phyloP scores from a whole-genome alignment of 2,797 vertebrate species.

The Pagetopsis macropterus region DNA sequence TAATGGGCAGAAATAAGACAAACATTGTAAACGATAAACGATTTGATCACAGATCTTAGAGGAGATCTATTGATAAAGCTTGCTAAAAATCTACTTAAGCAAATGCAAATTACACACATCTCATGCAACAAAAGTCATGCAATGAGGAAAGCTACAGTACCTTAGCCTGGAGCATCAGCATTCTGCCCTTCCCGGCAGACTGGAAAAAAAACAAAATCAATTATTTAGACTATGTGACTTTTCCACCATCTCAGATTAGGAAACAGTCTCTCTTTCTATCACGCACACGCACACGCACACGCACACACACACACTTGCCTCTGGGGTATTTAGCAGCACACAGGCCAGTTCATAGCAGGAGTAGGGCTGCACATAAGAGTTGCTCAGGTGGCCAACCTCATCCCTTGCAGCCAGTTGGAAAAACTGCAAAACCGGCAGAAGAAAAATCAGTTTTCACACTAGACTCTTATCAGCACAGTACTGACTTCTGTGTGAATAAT shows the following conservation, averaged over 20 bases:
- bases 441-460: background rate
- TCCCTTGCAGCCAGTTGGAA: constrained; percentile 93
- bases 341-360: constrained; percentile 97
- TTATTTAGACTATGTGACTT: constrained; percentile 37
- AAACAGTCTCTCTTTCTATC: background rate
- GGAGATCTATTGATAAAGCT: background rate
- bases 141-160: constrained; percentile 71
- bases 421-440: constrained; percentile 79
- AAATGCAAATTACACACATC: background rate
- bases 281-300: background rate
- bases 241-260: constrained; percentile 6
- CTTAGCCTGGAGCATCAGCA: constrained; percentile 96
- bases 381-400: constrained; percentile 90
- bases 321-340: constrained; percentile 89
- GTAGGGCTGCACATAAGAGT: constrained; percentile 94
- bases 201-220: constrained; percentile 65
- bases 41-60: background rate
- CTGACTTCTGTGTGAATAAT: background rate
- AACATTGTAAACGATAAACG: background rate
- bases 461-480: background rate
- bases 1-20: background rate
- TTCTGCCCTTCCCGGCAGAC: constrained; percentile 90
- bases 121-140: background rate
- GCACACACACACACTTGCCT: constrained; percentile 78
- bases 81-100: background rate